Conservation (phyloP, 2,888 invertebrate genomes). For the Stenoptilia bipunctidactyla region DNA sequence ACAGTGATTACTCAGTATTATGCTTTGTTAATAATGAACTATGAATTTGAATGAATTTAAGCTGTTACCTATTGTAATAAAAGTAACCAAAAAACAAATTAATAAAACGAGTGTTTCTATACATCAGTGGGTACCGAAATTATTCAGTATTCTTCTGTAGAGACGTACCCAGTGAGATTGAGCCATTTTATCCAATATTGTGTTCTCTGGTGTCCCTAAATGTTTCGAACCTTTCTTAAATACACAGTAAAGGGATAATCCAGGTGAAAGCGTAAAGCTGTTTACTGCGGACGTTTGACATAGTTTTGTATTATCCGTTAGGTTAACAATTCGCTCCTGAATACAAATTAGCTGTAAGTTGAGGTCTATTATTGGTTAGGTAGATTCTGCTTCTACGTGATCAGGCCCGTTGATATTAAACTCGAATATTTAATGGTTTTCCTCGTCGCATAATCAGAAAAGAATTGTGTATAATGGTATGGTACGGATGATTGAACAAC, state of each 20-base stretch:
- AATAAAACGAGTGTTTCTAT: too few species aligned
- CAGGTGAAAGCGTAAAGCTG: constrained; percentile 38
- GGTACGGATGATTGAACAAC: too few species aligned
- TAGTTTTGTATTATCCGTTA: constrained; percentile 41
- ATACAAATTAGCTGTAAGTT: constrained; percentile 46
- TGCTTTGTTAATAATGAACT: too few species aligned
- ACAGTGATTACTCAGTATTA: too few species aligned
- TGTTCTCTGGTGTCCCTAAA: not conserved
- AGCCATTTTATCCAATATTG: too few species aligned
- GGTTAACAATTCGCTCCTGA: constrained; percentile 21
- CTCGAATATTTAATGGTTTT: constrained; percentile 39
- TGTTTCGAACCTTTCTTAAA: not conserved
- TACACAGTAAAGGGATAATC: constrained; percentile 18
- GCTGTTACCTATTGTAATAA: too few species aligned
- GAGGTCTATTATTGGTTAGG: constrained; percentile 53
- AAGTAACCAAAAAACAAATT: too few species aligned
- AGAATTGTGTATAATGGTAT: too few species aligned
- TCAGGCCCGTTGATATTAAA: constrained; percentile 32
- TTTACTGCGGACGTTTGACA: constrained; percentile 37
- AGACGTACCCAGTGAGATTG: too few species aligned
- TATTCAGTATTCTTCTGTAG: too few species aligned
- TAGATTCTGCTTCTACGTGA: constrained; percentile 45
- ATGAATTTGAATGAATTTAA: too few species aligned
- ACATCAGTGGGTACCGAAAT: too few species aligned
- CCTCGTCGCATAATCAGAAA: constrained; percentile 20